phyloP scores from a whole-genome alignment of 1,140 invertebrate species.

The Trachelipus rathkii region DNA sequence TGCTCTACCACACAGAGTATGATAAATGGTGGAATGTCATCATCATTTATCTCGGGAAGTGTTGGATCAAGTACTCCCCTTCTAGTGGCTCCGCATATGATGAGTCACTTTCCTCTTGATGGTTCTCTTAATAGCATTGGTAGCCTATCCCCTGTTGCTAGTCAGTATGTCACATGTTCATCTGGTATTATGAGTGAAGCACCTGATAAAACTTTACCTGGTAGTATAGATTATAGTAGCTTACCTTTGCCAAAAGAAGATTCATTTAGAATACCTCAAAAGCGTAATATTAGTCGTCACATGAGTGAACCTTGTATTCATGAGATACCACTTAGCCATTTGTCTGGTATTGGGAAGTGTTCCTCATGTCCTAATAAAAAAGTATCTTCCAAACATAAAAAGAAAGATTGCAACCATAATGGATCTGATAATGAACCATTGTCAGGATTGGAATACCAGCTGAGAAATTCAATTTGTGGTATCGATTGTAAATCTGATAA shows the following conservation, averaged over 20 bases:
- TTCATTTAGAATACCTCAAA: background rate
- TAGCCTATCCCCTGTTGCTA: background rate
- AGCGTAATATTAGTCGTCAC: conserved; percentile 2
- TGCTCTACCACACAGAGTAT: background rate
- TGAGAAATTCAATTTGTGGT: background rate
- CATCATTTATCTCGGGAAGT: background rate
- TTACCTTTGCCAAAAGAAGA: background rate
- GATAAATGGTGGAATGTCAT: background rate
- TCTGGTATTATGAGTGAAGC: background rate
- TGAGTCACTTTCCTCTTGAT: background rate
- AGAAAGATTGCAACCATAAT: background rate
- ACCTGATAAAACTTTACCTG: background rate
- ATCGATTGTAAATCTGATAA: background rate
- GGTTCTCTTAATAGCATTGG: background rate
- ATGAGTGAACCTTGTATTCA: conserved; percentile 1
- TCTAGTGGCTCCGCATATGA: background rate
- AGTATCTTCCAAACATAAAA: background rate
- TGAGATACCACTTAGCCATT: background rate
- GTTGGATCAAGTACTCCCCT: background rate
- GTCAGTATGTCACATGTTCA: background rate
- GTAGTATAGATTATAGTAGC: conserved; percentile 4
- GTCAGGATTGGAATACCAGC: background rate
- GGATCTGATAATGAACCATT: background rate
- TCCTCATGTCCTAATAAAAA: background rate
- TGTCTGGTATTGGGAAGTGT: background rate